Base-by-base conservation (phyloP, 1,140 invertebrate genomes). In the Philotrypesis tridentata region DNA sequence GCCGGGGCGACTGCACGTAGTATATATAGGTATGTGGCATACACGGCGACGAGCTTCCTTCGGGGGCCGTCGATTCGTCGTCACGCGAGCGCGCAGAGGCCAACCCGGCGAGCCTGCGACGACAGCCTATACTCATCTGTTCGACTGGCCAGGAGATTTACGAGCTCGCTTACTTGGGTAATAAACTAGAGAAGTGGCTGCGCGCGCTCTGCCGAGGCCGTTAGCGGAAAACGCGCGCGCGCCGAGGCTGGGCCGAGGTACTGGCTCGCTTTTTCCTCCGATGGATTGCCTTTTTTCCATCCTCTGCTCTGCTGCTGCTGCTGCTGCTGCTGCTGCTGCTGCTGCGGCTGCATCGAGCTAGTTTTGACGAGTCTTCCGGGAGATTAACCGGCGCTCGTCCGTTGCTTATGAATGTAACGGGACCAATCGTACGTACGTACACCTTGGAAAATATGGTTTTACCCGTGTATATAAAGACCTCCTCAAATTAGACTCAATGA, bases 81-180 rank as follows among this genome's bases (percentile, higher is more conserved):
- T 74, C 71, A 80, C 71, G 79, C 60, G 48, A 80, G 25, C 63
- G 17, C 63, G 31, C n/a, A n/a, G n/a, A n/a, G n/a, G n/a, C n/a
- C n/a, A n/a, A n/a, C n/a, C n/a, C n/a, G 27, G 71, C 37, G 43
- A 27, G n/a, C 48, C 48, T 29, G 25, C 61, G 65, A 61, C 43
- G 79, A 81, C 79, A 81, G 48, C 72, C 72, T 75, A 81, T 81
- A 81, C 79, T 81, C 79, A 75, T 40, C 29, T n/a, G 48, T 55
- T 55, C 48, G 48, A 55, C 48, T 25, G 1, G 31, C 8, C 61
- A 8, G 29, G 27, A 81, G 79, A 81, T 75, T 75, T 81, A 81
- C 72, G 79, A 81, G 72, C 43, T 48, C 17, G 55, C 11, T 74
- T 33, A 48, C 71, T 74, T 14, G 71, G 71, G 70, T 80, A 80